Evolutionary conservation across 2,113 vertebrate genomes (phyloP).

Genomic region (Epinephelus cyanopodus): DNA sequence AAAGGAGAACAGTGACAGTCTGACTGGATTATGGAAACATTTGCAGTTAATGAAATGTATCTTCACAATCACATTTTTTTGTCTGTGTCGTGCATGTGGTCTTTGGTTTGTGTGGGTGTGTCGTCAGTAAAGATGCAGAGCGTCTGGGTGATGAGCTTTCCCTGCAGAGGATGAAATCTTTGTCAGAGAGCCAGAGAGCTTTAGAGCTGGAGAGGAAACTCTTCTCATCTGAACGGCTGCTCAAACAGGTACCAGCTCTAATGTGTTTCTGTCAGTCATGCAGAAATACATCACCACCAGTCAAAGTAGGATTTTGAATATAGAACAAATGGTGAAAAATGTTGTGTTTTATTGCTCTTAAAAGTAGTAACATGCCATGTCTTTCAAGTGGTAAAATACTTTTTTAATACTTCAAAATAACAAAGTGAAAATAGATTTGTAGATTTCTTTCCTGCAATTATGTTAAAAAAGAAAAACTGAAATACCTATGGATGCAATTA

Average conservation of each 20-base stretch:
- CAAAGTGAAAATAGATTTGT: too few species aligned
- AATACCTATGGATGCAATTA: neutral
- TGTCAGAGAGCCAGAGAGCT: constrained; percentile 95
- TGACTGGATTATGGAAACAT: neutral
- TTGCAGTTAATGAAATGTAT: neutral
- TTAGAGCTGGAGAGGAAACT: constrained; percentile 95
- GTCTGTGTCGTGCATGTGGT: neutral
- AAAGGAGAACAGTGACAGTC: neutral
- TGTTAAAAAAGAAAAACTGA: too few species aligned
- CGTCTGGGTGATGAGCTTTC: constrained; percentile 90
- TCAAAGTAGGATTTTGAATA: neutral
- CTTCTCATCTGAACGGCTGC: constrained; percentile 87
- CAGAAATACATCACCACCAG: neutral
- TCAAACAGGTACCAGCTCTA: constrained; percentile 83
- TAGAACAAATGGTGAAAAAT: too few species aligned
- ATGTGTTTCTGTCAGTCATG: too few species aligned
- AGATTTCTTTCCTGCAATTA: too few species aligned
- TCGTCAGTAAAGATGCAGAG: constrained; percentile 89
- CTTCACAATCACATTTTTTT: neutral
- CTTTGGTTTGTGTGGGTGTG: neutral
- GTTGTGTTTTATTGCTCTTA: too few species aligned
- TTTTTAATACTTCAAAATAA: too few species aligned
- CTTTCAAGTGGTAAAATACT: neutral
- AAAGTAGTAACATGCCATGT: neutral
- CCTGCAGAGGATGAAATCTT: constrained; percentile 93